These are phyloP conservation scores for Diaprepes abbreviatus DNA, from an alignment of 2,888 invertebrate species.

Conservation along the genomic window DNA sequence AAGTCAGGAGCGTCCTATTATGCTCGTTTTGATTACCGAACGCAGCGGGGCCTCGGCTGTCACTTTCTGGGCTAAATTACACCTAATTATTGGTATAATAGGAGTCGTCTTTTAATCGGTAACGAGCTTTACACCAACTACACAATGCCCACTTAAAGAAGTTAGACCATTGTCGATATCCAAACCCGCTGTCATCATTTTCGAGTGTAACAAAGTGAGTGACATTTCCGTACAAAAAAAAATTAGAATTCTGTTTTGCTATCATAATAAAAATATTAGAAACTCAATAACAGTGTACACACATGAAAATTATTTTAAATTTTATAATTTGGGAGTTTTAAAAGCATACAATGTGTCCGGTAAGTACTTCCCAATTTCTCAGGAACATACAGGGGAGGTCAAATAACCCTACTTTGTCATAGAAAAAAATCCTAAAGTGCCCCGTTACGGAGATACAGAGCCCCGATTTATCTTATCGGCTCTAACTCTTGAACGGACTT, in stretches of 20 bases:
- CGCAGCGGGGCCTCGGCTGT: constrained; percentile 46
- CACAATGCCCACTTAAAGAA: constrained; percentile 20
- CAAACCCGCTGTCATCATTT: constrained; percentile 21
- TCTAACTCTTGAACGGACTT: too few species aligned
- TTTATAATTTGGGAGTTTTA: too few species aligned
- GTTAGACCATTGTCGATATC: constrained; percentile 34
- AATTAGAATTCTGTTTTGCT: constrained; percentile 11
- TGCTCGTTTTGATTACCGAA: constrained; percentile 40
- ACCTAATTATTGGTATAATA: constrained; percentile 47
- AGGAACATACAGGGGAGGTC: too few species aligned
- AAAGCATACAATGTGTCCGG: too few species aligned
- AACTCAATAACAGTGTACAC: too few species aligned
- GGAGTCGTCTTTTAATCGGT: constrained; percentile 38
- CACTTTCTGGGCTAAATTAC: constrained; percentile 47
- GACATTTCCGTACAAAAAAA: constrained; percentile 31
- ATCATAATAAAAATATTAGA: too few species aligned
- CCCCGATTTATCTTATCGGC: too few species aligned
- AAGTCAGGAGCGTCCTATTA: constrained; percentile 49
- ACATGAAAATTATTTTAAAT: too few species aligned
- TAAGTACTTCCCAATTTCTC: too few species aligned
- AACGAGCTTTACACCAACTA: constrained; percentile 38
- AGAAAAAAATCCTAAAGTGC: too few species aligned
- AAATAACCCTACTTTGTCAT: too few species aligned
- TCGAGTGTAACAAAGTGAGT: constrained; percentile 19
- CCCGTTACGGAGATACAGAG: too few species aligned